Conservation (phyloP, 1,140 invertebrate genomes). For the Diorhabda carinulata region DNA sequence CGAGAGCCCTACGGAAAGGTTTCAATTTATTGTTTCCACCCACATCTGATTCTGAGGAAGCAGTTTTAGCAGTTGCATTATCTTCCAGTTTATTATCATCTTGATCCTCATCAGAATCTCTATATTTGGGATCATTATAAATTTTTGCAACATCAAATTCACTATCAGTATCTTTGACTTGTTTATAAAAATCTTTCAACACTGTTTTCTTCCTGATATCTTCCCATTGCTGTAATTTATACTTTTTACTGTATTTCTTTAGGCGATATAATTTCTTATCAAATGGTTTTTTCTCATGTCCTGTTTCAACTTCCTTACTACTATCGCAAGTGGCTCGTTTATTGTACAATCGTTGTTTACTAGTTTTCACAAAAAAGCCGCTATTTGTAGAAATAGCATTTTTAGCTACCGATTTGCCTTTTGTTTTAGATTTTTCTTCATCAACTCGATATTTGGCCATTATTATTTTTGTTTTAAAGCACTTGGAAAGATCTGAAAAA, state of each 20-base stretch:
- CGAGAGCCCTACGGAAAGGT: conserved; percentile 54
- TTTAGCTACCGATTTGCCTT: background rate
- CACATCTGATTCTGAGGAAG: background rate
- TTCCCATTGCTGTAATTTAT: conserved; percentile 63
- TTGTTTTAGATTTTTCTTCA: background rate
- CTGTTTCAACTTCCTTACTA: background rate
- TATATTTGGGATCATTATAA: conserved; percentile 14
- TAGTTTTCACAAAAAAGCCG: background rate
- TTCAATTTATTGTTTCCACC: conserved; percentile 37
- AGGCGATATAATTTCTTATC: conserved; percentile 62
- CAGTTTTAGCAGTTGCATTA: conserved; percentile 28
- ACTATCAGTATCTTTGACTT: conserved; percentile 49
- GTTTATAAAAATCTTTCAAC: conserved; percentile 54
- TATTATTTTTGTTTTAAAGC: too few relatives aligned
- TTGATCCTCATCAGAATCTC: conserved; percentile 11
- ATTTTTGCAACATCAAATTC: conserved; percentile 18
- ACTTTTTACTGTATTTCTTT: conserved; percentile 65
- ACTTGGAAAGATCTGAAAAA: too few relatives aligned
- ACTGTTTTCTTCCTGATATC: conserved; percentile 56
- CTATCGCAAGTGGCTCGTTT: background rate
- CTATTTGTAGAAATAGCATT: background rate
- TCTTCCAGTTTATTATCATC: conserved; percentile 11
- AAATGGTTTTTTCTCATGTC: conserved; percentile 51
- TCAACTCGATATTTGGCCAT: too few relatives aligned
- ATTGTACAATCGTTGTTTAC: background rate